Evolutionary conservation across 2,113 vertebrate genomes (phyloP), one percentile per base, ranked within the genome.

Genomic region (Pimephales promelas): DNA sequence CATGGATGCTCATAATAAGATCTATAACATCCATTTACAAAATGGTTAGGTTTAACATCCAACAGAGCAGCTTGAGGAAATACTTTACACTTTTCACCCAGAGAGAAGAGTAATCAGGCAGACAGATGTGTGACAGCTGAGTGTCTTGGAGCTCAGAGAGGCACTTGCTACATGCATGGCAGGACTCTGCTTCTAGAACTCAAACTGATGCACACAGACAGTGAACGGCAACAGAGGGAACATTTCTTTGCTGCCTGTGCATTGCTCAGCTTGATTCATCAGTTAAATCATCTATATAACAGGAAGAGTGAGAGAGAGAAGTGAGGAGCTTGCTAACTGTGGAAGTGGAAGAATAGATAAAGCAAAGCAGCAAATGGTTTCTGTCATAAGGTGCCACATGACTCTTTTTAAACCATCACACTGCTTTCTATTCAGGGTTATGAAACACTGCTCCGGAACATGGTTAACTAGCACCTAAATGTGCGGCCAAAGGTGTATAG

Each of bases 41-140:
- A 73, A 28, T 3, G 9, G 61, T 3, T 22, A 22, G 18, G 52
- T 66, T 66, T 26, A 79, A 26, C 59, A 62, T 31, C 34, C 43
- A 14, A 36, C 68, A 24, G 61, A 24, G 45, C 62, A 54, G 47
- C 47, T 31, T 54, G 62, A 36, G 61, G 28, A 81, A 70, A 24
- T 20, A 11, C 36, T 47, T 28, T 18, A 11, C 79, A 81, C 62
- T 81, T 81, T 68, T 31, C 36, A 64, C 8, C 59, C 59, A 66
- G 77, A 66, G 59, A 54, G 64, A 31, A 24, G 45, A 70, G 61
- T 10, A 36, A 70, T 70, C 45, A 36, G 43, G 45, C 62, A 56
- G 47, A 81, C 64, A 81, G 62, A 81, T 70, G 62, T 81, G 47
- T 36, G 62, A 70, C 79, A 79, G 59, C 77, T 79, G 47, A 81